Base-by-base conservation (phyloP, 2,888 invertebrate species). In the Rhorus exstirpatorius region DNA sequence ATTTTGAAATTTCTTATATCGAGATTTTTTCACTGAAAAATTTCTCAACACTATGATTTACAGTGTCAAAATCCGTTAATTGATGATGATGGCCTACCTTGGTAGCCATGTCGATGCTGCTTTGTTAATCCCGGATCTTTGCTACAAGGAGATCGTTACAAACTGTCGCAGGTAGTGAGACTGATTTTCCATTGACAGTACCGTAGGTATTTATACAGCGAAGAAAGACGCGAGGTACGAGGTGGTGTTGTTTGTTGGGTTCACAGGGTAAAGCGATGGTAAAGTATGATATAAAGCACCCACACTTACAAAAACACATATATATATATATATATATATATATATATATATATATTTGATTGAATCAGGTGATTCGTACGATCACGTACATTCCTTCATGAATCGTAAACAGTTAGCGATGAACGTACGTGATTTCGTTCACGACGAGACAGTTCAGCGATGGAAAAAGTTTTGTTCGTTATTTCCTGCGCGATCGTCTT, bases 141-240 rank as follows among this genome's bases (percentile, higher is more conserved):
- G 58, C 38, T 72, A 55, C 46, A 58, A 67, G 70, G 70, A 1
- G 79, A 79, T 82, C 70, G 55, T 82, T 51, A 82, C 82, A 75
- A 82, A 82, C 53, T 82, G 82, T 82, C 58, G 75, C 79, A 65
- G 41, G 85, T 84, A 82, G 83, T 65, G 81, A 85, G 87, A 91
- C 91, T 91, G 90, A 90, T 88, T 85, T 87, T 79, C 75, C 61
- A 76, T 44, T 84, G 86, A 84, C 67, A 78, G 79, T 76, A 79
- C 85, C 85, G 85, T 84, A 88, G 81, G 91, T 91, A 91, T 91
- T 91, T 91, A 91, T 91, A 91, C 85, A 86, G 68, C 81, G 79
- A 82, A 31, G 63, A 49, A 79, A 49, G 38, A 38, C 26, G 3
- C 58, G 71, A 41, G 19, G 17, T 35, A 31, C 79, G 21, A 84